Percentiles rank a stretch among this genome's conserved stretches.
These are phyloP conservation scores for Pandemis corylana DNA, from an alignment of 2,888 invertebrate species.

Conservation along the genomic window DNA sequence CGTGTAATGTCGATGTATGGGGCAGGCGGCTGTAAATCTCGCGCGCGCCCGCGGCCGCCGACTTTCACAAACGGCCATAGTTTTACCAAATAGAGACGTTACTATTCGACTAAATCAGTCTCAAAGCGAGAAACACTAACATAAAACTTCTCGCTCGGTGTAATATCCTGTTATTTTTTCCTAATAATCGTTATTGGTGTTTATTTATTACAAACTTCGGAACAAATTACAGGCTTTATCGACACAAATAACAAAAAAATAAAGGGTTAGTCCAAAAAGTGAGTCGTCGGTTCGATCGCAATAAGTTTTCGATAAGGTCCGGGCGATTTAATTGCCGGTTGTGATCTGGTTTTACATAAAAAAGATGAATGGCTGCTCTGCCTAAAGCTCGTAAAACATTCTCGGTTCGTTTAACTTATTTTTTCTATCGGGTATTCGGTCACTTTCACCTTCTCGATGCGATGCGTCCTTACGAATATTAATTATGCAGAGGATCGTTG, in stretches of 20 bases:
- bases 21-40: conserved; percentile 77
- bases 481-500: conserved; percentile 69
- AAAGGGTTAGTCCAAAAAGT: conserved; percentile 84
- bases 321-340: conserved; percentile 84
- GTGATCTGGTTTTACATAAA: conserved; percentile 84
- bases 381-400: conserved; percentile 78
- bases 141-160: conserved; percentile 71
- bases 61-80: conserved; percentile 73
- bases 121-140: conserved; percentile 69
- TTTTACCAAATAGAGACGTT: conserved; percentile 81
- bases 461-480: conserved; percentile 60
- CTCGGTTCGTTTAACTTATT: conserved; percentile 72
- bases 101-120: conserved; percentile 73
- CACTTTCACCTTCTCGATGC: conserved; percentile 78
- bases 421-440: conserved; percentile 71
- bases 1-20: conserved; percentile 75
- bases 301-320: conserved; percentile 84
- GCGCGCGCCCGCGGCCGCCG: conserved; percentile 69
- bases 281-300: conserved; percentile 83
- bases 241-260: conserved; percentile 73
- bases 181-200: conserved; percentile 85
- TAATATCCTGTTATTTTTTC: conserved; percentile 84
- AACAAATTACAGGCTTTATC: conserved; percentile 84
- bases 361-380: conserved; percentile 81
- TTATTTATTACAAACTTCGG: conserved; percentile 83